Base-by-base conservation (phyloP, 23 tunicate species). In the Halocynthia aurantium region DNA sequence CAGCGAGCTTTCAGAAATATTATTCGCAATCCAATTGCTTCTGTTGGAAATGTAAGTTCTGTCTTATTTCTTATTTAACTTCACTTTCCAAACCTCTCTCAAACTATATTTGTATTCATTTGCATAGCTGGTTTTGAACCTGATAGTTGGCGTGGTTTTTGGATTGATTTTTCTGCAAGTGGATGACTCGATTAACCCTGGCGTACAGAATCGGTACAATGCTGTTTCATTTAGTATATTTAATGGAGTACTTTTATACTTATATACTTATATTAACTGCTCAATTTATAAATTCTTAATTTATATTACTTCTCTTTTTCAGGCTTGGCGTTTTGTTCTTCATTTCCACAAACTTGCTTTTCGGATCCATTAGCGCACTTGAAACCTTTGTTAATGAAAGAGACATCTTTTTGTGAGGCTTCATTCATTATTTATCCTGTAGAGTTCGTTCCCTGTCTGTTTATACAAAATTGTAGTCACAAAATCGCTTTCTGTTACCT, bases 261-360 rank as follows among this genome's bases (percentile, higher is more conserved):
- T 15, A 58, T 58, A 58, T 58, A 58, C n/a, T 13, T n/a, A 58
- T 58, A 58, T 15, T n/a, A 15, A 58, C 63, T 58, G n/a, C 63
- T 58, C 2, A 58, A 13, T 15, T 58, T 58, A 13, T 58, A n/a
- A 58, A 58, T 58, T 58, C 17, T 13, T 58, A 58, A 58, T 58
- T 58, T 58, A 10, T 4, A 58, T n/a, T 67, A 15, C 50, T 76
- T 57, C 19, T 76, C 7, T 40, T 22, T 52, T 61, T 52, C 72
- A 92, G 98, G 62, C 89, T 92, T 6, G 98, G 98, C 22, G 98
- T 92, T 64, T 55, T 92, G n/a, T 92, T 92, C 60, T 92, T 92
- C 80, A 92, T 92, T 62, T 69, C 88, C 51, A 92, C 98, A 58
- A 92, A 92, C 73, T 68, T 92, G 12, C 17, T 92, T 77, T 92